Evolutionary conservation across 2,113 vertebrate species (phyloP).

Genomic region (Eublepharis macularius): DNA sequence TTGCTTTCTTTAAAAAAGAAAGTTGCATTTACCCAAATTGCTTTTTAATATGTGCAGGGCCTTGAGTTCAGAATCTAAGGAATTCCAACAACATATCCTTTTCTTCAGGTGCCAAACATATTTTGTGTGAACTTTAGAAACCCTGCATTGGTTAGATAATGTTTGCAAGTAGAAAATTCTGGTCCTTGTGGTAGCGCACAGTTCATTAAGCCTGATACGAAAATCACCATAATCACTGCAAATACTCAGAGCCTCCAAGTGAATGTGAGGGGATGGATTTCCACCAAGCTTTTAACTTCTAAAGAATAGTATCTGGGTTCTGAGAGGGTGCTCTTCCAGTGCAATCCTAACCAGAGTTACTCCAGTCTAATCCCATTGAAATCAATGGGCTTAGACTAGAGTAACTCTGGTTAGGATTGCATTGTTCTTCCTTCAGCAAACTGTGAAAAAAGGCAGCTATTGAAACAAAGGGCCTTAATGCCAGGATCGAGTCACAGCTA

Average conservation of each 20-base stretch:
- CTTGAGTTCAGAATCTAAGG: not conserved
- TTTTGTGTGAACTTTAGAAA: not conserved
- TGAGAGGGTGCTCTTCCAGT: not conserved
- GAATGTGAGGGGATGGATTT: not conserved
- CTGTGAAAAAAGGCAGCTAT: constrained; percentile 1
- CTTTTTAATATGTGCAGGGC: not conserved
- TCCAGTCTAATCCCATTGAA: too few species aligned
- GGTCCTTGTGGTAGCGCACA: not conserved
- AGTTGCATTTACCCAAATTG: not conserved
- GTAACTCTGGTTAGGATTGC: too few species aligned
- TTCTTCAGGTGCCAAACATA: not conserved
- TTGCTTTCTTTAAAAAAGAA: not conserved
- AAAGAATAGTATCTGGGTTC: not conserved
- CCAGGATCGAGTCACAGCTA: not conserved
- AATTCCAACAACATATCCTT: not conserved
- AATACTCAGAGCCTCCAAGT: not conserved
- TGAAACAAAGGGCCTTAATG: constrained; percentile 10
- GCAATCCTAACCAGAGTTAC: too few species aligned
- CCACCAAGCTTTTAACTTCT: not conserved
- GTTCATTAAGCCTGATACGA: constrained; percentile 17
- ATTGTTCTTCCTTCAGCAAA: not conserved
- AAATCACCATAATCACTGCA: constrained; percentile 4
- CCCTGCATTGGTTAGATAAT: not conserved
- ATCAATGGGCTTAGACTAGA: too few species aligned
- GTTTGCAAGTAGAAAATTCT: not conserved